Evolutionary conservation across 2,113 vertebrate genomes (phyloP).

Genomic region (Elephas maximus): DNA sequence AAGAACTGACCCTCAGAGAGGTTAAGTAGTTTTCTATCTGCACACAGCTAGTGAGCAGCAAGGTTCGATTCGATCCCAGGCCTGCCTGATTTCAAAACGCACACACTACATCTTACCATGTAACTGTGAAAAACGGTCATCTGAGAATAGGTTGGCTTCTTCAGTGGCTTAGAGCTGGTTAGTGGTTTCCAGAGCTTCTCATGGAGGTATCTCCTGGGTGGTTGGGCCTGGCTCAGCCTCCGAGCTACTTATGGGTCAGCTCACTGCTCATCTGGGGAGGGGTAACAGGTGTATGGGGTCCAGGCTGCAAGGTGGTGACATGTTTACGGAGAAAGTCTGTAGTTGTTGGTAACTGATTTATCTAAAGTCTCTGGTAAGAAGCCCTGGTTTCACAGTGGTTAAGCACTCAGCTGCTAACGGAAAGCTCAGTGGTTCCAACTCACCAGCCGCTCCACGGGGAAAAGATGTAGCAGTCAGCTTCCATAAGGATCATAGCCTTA

Average conservation of each 20-base stretch:
- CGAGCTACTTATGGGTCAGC: neutral
- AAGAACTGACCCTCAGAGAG: neutral
- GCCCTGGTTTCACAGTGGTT: too few species aligned
- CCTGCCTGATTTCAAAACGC: neutral
- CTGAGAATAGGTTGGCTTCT: neutral
- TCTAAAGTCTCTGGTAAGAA: too few species aligned
- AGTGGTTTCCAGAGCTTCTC: neutral
- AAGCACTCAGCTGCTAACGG: too few species aligned
- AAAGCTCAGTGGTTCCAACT: too few species aligned
- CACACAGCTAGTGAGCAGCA: neutral
- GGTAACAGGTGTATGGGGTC: neutral
- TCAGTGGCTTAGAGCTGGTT: neutral
- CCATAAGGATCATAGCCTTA: too few species aligned
- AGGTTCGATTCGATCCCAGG: neutral
- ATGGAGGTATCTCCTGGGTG: neutral
- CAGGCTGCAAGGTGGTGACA: neutral
- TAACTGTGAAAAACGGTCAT: neutral
- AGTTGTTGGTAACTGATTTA: neutral
- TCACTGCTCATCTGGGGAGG: neutral
- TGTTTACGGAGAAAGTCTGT: neutral
- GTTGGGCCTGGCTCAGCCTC: neutral
- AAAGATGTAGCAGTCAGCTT: too few species aligned
- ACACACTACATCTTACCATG: neutral
- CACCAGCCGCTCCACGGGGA: too few species aligned
- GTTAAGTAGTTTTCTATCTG: neutral